Evolutionary conservation across 2,888 invertebrate species (phyloP), one percentile per base, ranked within the genome.

Genomic region (Plagodis pulveraria): DNA sequence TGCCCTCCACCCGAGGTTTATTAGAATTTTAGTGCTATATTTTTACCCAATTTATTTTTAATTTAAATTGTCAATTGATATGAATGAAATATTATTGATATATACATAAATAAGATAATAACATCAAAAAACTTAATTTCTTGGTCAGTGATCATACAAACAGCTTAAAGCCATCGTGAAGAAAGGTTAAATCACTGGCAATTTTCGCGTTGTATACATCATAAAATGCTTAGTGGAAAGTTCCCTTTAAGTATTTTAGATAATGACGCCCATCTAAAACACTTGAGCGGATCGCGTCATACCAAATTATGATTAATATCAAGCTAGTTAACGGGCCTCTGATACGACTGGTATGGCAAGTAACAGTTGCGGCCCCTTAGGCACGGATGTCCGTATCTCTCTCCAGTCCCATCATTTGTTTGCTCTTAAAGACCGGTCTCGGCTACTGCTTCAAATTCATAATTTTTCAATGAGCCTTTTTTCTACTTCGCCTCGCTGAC

Each of bases 291-390:
- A 76, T 81, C 83, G 80, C 84, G 87, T 89, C 90, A 83, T 77
- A 79, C 78, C 73, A 82, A 86, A 91, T 90, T 90, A 88, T 91
- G 90, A 91, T 91, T 88, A 89, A 91, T 89, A 89, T 89, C 86
- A 75, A 72, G 74, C 78, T 78, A 76, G 83, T 81, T 86, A 86
- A 84, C 85, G 83, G 84, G 78, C 68, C 72, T 59, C 56, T 12
- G 55, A 43, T 48, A 41, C 35, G 38, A 43, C 48, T 52, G 48
- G 52, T 49, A 32, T 48, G 34, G 34, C 46, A 48, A 47, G 47
- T 34, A 50, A 32, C 47, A 47, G 52, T 42, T 11, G 57, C 46
- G 56, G 58, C 71, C 69, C 73, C 66, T 65, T 60, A 66, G 77
- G 71, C 76, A 71, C 81, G 81, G 81, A 81, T 75, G 79, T 85